phyloP scores from a whole-genome alignment of 2,888 invertebrate genomes.

The Disparrhopalites patrizii region DNA sequence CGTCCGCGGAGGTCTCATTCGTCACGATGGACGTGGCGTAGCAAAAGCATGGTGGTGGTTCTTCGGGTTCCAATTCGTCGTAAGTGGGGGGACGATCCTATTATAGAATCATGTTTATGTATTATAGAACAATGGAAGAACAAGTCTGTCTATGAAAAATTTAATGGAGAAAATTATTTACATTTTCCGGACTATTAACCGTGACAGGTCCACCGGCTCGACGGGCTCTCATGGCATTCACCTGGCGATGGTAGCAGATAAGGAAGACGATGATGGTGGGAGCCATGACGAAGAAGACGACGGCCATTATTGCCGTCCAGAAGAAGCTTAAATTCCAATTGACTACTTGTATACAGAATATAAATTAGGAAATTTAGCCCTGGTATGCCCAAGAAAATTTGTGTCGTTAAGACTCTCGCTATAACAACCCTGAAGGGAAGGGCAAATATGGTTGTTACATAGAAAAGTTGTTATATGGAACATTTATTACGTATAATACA shows the following conservation, averaged over 20 bases:
- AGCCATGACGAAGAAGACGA: constrained; percentile 20
- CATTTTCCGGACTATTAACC: constrained; percentile 9
- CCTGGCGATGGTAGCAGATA: constrained; percentile 22
- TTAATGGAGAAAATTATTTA: constrained; percentile 2
- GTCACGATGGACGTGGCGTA: background rate
- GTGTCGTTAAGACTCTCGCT: too few relatives aligned
- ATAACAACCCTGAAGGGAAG: too few relatives aligned
- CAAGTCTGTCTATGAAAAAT: background rate
- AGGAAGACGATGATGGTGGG: constrained; percentile 20
- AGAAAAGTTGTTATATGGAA: too few relatives aligned
- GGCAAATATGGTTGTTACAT: too few relatives aligned
- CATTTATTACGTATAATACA: too few relatives aligned
- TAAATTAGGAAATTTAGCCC: background rate
- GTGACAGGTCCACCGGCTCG: background rate
- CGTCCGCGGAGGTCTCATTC: background rate
- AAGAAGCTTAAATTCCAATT: constrained; percentile 14
- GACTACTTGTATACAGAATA: background rate
- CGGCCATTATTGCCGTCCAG: constrained; percentile 19
- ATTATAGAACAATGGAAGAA: background rate
- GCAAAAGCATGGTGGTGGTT: constrained; percentile 14
- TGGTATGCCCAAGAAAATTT: background rate
- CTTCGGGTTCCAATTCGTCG: background rate
- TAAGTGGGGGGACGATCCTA: constrained; percentile 13
- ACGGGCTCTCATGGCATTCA: background rate
- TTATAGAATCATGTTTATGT: background rate